Evolutionary conservation across 1,140 invertebrate genomes (phyloP).

Genomic region (Papilio machaon): DNA sequence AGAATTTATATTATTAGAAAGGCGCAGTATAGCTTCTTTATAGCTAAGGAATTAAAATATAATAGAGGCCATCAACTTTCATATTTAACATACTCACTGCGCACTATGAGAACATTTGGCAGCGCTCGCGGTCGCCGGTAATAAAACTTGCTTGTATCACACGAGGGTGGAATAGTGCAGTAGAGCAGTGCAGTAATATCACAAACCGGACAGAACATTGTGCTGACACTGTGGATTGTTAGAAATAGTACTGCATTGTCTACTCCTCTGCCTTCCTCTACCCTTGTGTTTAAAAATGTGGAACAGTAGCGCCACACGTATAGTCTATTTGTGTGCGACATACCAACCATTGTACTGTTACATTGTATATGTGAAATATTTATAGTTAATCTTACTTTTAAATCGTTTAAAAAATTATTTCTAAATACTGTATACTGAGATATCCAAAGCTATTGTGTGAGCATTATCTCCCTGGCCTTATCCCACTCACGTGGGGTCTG

Average conservation of each 20-base stretch:
- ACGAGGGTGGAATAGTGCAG: neutral
- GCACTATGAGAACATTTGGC: neutral
- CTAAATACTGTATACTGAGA: too few relatives aligned
- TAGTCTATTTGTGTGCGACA: neutral
- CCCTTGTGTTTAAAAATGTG: neutral
- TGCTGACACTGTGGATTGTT: neutral
- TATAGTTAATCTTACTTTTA: too few relatives aligned
- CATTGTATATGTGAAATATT: neutral
- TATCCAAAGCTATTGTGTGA: too few relatives aligned
- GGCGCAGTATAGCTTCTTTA: neutral
- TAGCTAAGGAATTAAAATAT: neutral
- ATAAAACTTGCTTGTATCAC: neutral
- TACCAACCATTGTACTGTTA: neutral
- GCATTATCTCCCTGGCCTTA: too few relatives aligned
- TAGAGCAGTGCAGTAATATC: neutral
- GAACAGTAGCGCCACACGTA: neutral
- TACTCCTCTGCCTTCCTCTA: too few relatives aligned
- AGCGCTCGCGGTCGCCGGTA: neutral
- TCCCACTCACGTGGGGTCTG: too few relatives aligned
- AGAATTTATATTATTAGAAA: neutral
- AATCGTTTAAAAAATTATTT: too few relatives aligned
- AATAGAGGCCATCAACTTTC: conserved; percentile 16
- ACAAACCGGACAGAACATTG: too few relatives aligned
- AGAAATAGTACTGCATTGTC: too few relatives aligned
- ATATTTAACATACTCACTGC: neutral